These are phyloP conservation scores for Cheiracanthium punctorium DNA, from an alignment of 2,888 invertebrate species.

Conservation along the genomic window DNA sequence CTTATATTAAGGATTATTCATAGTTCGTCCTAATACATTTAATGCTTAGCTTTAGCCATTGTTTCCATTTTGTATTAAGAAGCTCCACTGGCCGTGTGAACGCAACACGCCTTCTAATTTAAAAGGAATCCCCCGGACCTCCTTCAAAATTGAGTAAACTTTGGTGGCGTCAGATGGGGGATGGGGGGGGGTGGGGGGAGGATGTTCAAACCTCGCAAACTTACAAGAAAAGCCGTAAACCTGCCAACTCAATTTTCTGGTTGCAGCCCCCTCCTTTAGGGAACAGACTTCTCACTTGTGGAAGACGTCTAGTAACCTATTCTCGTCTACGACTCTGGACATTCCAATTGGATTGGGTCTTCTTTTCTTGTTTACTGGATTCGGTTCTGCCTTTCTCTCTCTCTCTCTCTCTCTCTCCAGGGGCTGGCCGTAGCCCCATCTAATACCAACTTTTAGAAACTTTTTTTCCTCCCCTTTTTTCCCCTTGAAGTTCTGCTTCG, in stretches of 20 bases:
- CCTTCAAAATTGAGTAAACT: neutral
- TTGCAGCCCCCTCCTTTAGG: slow-evolving; percentile 25
- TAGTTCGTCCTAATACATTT: too few relatives aligned
- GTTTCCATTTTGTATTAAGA: too few relatives aligned
- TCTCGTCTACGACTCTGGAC: slow-evolving; percentile 52
- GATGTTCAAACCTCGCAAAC: neutral
- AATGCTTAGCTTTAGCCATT: too few relatives aligned
- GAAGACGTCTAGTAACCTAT: slow-evolving; percentile 21
- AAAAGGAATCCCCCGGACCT: neutral
- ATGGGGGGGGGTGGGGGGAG: too few relatives aligned
- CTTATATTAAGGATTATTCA: too few relatives aligned
- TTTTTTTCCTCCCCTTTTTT: neutral
- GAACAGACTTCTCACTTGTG: neutral
- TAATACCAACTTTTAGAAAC: neutral
- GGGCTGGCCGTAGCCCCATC: neutral
- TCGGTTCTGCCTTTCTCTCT: neutral
- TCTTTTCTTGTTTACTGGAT: neutral
- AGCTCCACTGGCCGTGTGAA: neutral
- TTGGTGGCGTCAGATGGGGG: neutral
- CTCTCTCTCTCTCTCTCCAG: neutral
- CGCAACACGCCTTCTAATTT: neutral
- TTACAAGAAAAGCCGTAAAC: slow-evolving; percentile 34
- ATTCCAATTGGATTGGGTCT: slow-evolving; percentile 54
- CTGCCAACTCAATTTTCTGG: slow-evolving; percentile 66
- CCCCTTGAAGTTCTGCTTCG: slow-evolving; percentile 4